phyloP scores from a whole-genome alignment of 2,113 vertebrate species.

The Phrynosoma platyrhinos region DNA sequence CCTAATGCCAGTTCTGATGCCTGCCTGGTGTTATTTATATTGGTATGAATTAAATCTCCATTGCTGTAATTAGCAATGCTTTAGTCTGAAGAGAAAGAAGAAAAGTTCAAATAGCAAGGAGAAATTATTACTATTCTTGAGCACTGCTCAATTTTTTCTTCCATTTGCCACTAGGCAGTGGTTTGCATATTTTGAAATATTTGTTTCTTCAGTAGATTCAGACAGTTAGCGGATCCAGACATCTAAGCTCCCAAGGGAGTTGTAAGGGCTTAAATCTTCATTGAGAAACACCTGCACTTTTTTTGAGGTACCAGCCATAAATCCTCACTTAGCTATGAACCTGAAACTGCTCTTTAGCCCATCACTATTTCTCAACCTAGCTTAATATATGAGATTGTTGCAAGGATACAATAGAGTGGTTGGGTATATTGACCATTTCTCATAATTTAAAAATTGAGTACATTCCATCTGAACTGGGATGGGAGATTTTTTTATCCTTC shows the following conservation, averaged over 20 bases:
- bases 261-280: neutral
- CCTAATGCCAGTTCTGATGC: conserved; percentile 33
- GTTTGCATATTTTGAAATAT: conserved; percentile 22
- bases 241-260: neutral
- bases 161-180: conserved; percentile 21
- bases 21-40: conserved; percentile 28
- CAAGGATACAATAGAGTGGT: neutral
- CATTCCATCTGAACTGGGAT: neutral
- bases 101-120: conserved; percentile 39
- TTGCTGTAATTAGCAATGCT: conserved; percentile 36
- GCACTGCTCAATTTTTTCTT: conserved; percentile 47
- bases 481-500: neutral
- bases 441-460: too few relatives aligned
- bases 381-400: neutral
- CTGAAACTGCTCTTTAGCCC: neutral
- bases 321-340: neutral
- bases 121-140: conserved; percentile 47
- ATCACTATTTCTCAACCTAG: neutral
- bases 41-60: conserved; percentile 49
- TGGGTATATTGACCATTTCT: too few relatives aligned
- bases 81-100: conserved; percentile 1
- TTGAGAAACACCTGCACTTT: neutral
- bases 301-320: neutral
- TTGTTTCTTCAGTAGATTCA: neutral
- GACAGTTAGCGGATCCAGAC: neutral